These are phyloP conservation scores for Rhyacophila brunnea DNA, from an alignment of 1,140 invertebrate genomes.

Conservation along the genomic window DNA sequence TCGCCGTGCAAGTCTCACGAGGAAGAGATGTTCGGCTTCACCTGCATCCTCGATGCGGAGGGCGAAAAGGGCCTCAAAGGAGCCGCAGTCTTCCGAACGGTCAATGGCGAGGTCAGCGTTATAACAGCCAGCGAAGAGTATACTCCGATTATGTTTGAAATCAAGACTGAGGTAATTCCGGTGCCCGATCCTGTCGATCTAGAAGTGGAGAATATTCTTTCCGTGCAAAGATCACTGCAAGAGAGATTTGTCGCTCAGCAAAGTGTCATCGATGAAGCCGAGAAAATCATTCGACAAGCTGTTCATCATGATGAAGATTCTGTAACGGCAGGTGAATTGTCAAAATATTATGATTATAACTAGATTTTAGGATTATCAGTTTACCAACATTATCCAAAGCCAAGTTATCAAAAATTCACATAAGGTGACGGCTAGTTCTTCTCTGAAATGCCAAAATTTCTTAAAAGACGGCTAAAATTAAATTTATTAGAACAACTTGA, in stretches of 20 bases:
- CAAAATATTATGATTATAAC: no score
- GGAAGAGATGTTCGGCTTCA: slow-evolving; percentile 31
- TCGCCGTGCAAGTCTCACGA: slow-evolving; percentile 23
- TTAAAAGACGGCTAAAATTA: no score
- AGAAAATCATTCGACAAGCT: slow-evolving; percentile 6
- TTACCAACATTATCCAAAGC: no score
- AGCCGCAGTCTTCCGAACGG: slow-evolving; percentile 7
- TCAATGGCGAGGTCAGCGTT: slow-evolving; percentile 10
- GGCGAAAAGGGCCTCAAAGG: slow-evolving; percentile 29
- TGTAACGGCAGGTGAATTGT: slow-evolving; percentile 27
- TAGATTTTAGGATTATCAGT: no score
- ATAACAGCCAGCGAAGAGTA: slow-evolving; percentile 31
- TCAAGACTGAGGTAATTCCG: slow-evolving; percentile 27
- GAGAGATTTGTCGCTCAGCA: slow-evolving; percentile 25
- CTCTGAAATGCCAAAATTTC: no score
- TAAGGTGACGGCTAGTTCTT: no score
- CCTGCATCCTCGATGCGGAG: slow-evolving; percentile 30
- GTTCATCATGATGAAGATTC: slow-evolving; percentile 16
- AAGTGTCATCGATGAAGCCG: slow-evolving; percentile 15
- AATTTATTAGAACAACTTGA: no score
- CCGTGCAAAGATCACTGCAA: slow-evolving; percentile 8
- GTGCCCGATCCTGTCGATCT: slow-evolving; percentile 13
- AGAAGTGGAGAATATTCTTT: slow-evolving; percentile 21
- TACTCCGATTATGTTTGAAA: slow-evolving; percentile 26
- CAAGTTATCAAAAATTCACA: no score